phyloP scores from a whole-genome alignment of 1,140 invertebrate genomes.

The Drosophila mojavensis region DNA sequence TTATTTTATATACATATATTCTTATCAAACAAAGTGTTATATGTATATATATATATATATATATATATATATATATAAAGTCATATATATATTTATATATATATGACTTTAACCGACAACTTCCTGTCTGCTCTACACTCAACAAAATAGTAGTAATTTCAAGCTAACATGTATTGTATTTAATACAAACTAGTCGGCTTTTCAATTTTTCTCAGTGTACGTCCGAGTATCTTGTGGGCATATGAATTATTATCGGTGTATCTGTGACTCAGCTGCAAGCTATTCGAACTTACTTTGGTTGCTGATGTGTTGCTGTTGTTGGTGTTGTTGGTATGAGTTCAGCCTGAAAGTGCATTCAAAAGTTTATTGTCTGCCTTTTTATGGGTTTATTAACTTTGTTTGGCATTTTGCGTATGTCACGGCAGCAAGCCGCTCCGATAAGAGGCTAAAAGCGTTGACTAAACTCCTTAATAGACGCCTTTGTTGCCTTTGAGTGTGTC shows the following conservation, averaged over 20 bases:
- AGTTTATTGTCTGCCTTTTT: constrained; percentile 63
- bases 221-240: constrained; percentile 18
- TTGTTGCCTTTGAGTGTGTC: neutral
- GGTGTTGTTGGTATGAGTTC: constrained; percentile 47
- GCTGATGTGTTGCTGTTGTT: constrained; percentile 42
- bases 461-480: constrained; percentile 1
- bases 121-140: too few relatives aligned
- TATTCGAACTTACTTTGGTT: constrained; percentile 48
- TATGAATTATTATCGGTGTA: constrained; percentile 53
- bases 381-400: constrained; percentile 77
- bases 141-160: too few relatives aligned
- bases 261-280: constrained; percentile 69
- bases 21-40: too few relatives aligned
- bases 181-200: neutral
- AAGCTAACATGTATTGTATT: too few relatives aligned
- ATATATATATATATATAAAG: too few relatives aligned
- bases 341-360: constrained; percentile 71
- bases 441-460: constrained; percentile 10
- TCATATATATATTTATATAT: too few relatives aligned
- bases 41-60: too few relatives aligned
- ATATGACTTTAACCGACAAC: too few relatives aligned
- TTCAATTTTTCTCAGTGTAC: constrained; percentile 32
- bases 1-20: too few relatives aligned
- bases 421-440: constrained; percentile 20
- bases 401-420: constrained; percentile 48